A percentile compares a stretch with the other conserved stretches of the same genome.
Evolutionary conservation across 2,113 vertebrate genomes (phyloP).

Genomic region (Condylura cristata): DNA sequence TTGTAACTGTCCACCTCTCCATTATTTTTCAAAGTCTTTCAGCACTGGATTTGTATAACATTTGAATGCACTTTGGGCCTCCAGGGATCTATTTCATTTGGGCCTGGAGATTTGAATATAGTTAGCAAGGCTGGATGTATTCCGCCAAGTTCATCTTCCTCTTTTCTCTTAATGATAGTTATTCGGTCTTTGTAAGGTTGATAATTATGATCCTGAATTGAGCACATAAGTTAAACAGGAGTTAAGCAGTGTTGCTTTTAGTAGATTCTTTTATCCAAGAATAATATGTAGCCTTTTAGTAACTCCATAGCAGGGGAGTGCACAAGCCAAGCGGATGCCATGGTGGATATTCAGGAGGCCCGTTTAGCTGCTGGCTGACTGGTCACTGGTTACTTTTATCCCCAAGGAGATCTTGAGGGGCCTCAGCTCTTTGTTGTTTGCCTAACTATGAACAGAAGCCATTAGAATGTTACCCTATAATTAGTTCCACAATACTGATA

Average conservation of each 20-base stretch:
- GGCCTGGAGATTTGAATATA: neutral
- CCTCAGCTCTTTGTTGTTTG: neutral
- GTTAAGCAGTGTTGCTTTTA: neutral
- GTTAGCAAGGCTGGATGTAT: neutral
- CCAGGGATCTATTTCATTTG: neutral
- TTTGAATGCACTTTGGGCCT: neutral
- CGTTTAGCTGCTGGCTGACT: neutral
- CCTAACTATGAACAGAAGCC: neutral
- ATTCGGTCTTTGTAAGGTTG: neutral
- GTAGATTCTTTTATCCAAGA: slow-evolving; percentile 5
- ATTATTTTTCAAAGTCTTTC: neutral
- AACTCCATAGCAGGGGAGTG: neutral
- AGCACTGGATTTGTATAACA: neutral
- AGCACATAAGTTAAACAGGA: neutral
- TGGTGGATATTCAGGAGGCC: neutral
- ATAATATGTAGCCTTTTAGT: slow-evolving; percentile 2
- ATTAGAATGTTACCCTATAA: neutral
- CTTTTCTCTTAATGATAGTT: neutral
- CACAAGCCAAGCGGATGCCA: neutral
- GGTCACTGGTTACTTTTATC: neutral
- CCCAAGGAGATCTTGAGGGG: neutral
- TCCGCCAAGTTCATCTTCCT: neutral
- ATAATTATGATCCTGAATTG: neutral
- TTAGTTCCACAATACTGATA: neutral
- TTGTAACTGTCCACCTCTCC: neutral